A percentile compares a stretch with the other conserved stretches of the same genome.
Evolutionary conservation across 2,888 invertebrate genomes (phyloP).

Genomic region (Seladonia tumulorum): DNA sequence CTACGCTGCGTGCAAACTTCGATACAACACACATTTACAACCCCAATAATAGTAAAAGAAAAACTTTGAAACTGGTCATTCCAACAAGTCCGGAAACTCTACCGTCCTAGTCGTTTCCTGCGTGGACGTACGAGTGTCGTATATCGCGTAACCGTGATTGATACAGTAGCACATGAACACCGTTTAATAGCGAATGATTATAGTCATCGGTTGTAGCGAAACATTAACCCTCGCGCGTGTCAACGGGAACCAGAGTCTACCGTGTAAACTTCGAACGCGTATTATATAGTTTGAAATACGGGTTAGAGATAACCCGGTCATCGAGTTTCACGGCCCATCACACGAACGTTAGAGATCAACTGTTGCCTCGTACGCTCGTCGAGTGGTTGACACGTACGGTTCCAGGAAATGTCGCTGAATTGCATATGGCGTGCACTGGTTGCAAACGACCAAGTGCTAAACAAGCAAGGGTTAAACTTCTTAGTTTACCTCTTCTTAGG

Average conservation of each 20-base stretch:
- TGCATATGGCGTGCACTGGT: too few species aligned
- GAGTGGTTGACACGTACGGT: neutral
- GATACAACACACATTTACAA: too few species aligned
- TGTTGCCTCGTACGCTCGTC: neutral
- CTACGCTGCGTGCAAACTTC: too few species aligned
- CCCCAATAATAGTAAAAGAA: neutral
- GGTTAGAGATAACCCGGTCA: neutral
- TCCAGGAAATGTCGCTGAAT: neutral
- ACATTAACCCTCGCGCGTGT: neutral
- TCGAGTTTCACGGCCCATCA: neutral
- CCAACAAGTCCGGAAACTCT: neutral
- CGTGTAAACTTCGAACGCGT: neutral
- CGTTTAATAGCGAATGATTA: neutral
- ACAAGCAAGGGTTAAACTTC: too few species aligned
- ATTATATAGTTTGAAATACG: neutral
- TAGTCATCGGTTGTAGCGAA: neutral
- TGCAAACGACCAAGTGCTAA: too few species aligned
- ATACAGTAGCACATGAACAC: neutral
- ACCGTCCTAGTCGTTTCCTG: neutral
- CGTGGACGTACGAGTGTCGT: neutral
- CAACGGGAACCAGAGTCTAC: neutral
- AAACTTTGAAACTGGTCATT: neutral
- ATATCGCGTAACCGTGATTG: neutral
- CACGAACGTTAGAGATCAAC: neutral
- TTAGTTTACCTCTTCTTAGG: too few species aligned